phyloP scores from a whole-genome alignment of 1,140 invertebrate species.

The Leptopilina boulardi region DNA sequence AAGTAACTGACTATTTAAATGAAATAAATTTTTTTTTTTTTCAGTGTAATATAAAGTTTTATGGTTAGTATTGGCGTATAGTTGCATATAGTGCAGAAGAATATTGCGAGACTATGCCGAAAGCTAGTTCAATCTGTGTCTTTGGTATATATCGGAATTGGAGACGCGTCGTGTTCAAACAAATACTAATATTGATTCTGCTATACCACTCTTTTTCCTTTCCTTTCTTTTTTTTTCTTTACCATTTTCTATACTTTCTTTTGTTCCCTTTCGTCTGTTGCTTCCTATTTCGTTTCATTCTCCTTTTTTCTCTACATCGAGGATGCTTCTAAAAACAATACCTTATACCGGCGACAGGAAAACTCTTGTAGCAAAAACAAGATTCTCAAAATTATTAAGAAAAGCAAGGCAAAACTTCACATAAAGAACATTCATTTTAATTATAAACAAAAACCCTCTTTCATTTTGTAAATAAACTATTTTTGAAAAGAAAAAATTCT shows the following conservation, averaged over 20 bases:
- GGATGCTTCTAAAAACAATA: constrained; percentile 14
- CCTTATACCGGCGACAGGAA: constrained; percentile 16
- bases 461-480: too few relatives aligned
- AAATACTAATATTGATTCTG: constrained; percentile 32
- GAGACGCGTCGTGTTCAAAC: not conserved
- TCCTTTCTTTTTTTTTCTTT: constrained; percentile 40
- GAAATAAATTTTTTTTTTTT: not conserved
- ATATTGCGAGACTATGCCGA: not conserved
- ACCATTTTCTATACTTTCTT: constrained; percentile 43
- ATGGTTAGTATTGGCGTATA: not conserved
- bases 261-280: constrained; percentile 23
- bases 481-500: too few relatives aligned
- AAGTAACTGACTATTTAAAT: too few relatives aligned
- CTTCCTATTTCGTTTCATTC: constrained; percentile 36
- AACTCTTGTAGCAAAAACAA: not conserved
- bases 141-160: constrained; percentile 17
- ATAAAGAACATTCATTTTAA: not conserved
- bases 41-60: not conserved
- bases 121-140: constrained; percentile 8
- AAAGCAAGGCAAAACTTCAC: constrained; percentile 1
- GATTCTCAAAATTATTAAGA: not conserved
- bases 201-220: constrained; percentile 11
- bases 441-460: not conserved
- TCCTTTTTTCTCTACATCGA: constrained; percentile 4
- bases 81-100: not conserved